Evolutionary conservation across 2,888 invertebrate species (phyloP).

Genomic region (Papilio demoleus): DNA sequence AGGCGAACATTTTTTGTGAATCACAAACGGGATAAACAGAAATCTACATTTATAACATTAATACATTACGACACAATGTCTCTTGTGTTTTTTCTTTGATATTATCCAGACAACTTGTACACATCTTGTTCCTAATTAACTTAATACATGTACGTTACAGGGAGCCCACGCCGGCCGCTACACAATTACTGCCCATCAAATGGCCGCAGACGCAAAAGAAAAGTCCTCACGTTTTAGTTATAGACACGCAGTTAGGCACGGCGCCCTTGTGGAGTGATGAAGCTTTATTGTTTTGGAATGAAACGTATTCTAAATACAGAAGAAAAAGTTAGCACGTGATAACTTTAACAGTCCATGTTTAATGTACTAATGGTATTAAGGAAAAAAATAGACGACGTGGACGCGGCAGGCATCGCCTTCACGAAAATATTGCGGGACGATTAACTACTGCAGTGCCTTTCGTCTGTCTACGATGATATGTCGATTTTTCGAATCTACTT

Average conservation of each 20-base stretch:
- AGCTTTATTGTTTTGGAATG: constrained; percentile 64
- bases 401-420: constrained; percentile 1
- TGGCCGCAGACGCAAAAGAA: constrained; percentile 58
- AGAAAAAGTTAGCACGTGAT: constrained; percentile 51
- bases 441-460: constrained; percentile 8
- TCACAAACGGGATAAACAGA: background rate
- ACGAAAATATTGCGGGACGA: background rate
- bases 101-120: constrained; percentile 27
- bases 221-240: constrained; percentile 55
- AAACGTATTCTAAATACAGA: constrained; percentile 68
- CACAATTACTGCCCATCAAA: constrained; percentile 50
- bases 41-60: background rate
- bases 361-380: constrained; percentile 32
- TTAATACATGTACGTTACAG: constrained; percentile 53
- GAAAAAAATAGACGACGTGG: constrained; percentile 18
- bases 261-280: constrained; percentile 62
- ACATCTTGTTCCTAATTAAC: constrained; percentile 30
- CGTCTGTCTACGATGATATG: too few relatives aligned
- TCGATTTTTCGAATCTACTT: too few relatives aligned
- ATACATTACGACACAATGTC: background rate
- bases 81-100: constrained; percentile 8
- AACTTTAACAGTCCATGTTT: background rate
- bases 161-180: constrained; percentile 59
- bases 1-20: background rate
- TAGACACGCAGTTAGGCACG: constrained; percentile 59